Conservation (phyloP, 2,888 invertebrate genomes). For the Cyclophora punctaria region DNA sequence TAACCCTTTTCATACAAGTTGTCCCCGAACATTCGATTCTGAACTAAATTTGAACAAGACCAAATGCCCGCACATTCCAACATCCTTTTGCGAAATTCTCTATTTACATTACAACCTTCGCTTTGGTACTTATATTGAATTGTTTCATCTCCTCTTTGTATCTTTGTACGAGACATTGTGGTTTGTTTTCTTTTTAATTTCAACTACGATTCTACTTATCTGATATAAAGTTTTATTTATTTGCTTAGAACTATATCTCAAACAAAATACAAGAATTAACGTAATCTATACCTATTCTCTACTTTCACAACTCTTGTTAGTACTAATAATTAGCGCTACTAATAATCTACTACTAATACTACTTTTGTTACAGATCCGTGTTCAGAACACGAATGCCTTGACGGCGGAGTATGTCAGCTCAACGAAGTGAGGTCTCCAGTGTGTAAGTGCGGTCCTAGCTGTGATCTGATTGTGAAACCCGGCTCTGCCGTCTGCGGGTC, state of each 20-base stretch:
- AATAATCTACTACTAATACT: not conserved
- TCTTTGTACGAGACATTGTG: not conserved
- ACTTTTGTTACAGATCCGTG: slow-evolving; percentile 83
- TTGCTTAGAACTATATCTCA: too few species aligned
- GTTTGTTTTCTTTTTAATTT: too few species aligned
- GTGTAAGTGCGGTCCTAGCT: slow-evolving; percentile 86
- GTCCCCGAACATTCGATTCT: slow-evolving; percentile 60
- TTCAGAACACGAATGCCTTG: slow-evolving; percentile 82
- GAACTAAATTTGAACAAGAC: slow-evolving; percentile 65
- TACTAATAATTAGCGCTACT: not conserved
- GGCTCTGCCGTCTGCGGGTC: slow-evolving; percentile 82
- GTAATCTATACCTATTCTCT: too few species aligned
- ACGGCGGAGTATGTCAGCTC: slow-evolving; percentile 88
- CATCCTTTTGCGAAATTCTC: slow-evolving; percentile 57
- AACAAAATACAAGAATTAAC: too few species aligned
- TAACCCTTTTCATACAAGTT: slow-evolving; percentile 67
- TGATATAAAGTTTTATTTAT: too few species aligned
- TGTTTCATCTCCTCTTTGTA: slow-evolving; percentile 38
- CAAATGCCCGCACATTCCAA: slow-evolving; percentile 62
- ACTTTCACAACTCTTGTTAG: too few species aligned
- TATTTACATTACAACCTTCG: slow-evolving; percentile 60
- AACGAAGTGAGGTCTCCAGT: slow-evolving; percentile 84
- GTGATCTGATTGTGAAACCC: slow-evolving; percentile 83
- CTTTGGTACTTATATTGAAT: slow-evolving; percentile 61
- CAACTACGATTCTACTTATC: not conserved